Percentiles rank a stretch among this genome's conserved stretches.
Conservation (phyloP, 2,888 invertebrate species). For the Ennomos quercinarius region DNA sequence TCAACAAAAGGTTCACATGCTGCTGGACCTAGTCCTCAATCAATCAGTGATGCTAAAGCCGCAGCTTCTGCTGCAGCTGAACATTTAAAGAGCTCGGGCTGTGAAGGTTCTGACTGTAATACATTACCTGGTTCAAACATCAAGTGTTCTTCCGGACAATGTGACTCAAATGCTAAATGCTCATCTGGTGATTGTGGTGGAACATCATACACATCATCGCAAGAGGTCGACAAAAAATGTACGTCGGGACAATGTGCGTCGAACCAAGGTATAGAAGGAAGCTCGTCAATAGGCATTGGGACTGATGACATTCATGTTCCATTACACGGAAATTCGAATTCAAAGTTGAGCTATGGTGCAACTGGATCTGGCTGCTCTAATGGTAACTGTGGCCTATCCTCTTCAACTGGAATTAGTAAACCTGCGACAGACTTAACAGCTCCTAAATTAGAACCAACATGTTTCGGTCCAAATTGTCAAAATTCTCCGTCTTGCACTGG, state of each 20-base stretch:
- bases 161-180: conserved; percentile 31
- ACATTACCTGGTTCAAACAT: conserved; percentile 14
- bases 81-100: conserved; percentile 40
- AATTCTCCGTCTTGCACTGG: conserved; percentile 26
- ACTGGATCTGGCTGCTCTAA: conserved; percentile 35
- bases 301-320: conserved; percentile 31
- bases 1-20: conserved; percentile 18
- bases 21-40: conserved; percentile 13
- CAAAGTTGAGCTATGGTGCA: conserved; percentile 29
- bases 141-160: conserved; percentile 32
- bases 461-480: conserved; percentile 41
- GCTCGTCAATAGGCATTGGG: conserved; percentile 28
- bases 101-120: conserved; percentile 56
- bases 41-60: conserved; percentile 29
- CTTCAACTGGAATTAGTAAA: conserved; percentile 38
- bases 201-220: conserved; percentile 13
- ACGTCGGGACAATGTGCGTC: conserved; percentile 46
- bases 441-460: conserved; percentile 57
- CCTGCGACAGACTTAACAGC: conserved; percentile 60
- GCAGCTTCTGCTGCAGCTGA: conserved; percentile 41
- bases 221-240: conserved; percentile 46
- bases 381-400: conserved; percentile 36
- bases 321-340: conserved; percentile 5
- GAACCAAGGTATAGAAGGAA: conserved; percentile 26
- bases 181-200: conserved; percentile 28